Conservation (phyloP, 2,888 invertebrate species). For the Alsophila aescularia region DNA sequence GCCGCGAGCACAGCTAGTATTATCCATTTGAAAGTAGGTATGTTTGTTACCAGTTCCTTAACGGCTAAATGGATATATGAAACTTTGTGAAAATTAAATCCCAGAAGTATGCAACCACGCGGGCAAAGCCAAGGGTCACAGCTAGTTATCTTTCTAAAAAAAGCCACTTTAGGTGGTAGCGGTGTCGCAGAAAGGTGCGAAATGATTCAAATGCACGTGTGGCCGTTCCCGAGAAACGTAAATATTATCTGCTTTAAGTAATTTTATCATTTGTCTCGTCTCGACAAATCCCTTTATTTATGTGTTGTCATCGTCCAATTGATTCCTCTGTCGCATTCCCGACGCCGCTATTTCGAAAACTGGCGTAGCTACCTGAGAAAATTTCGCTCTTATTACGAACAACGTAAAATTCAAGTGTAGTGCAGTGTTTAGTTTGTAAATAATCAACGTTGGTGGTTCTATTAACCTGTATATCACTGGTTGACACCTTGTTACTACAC, state of each 20-base stretch:
- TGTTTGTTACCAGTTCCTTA: too few relatives aligned
- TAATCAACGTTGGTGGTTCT: slow-evolving; percentile 63
- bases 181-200: slow-evolving; percentile 12
- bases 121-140: too few relatives aligned
- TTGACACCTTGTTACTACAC: slow-evolving; percentile 63
- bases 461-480: slow-evolving; percentile 69
- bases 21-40: too few relatives aligned
- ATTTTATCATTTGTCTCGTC: slow-evolving; percentile 41
- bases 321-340: slow-evolving; percentile 47
- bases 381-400: slow-evolving; percentile 32
- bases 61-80: too few relatives aligned
- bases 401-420: slow-evolving; percentile 33
- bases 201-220: slow-evolving; percentile 42
- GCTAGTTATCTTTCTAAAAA: neutral
- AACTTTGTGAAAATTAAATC: too few relatives aligned
- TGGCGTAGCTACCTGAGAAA: slow-evolving; percentile 17
- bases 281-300: slow-evolving; percentile 51
- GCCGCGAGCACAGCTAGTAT: too few relatives aligned
- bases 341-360: slow-evolving; percentile 39
- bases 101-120: too few relatives aligned
- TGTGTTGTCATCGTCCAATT: slow-evolving; percentile 61
- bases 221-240: slow-evolving; percentile 43
- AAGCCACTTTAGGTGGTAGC: slow-evolving; percentile 6
- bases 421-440: slow-evolving; percentile 32
- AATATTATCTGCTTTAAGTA: slow-evolving; percentile 44